Conservation (phyloP, 1,140 invertebrate species). For the Drosophila equinoxialis region DNA sequence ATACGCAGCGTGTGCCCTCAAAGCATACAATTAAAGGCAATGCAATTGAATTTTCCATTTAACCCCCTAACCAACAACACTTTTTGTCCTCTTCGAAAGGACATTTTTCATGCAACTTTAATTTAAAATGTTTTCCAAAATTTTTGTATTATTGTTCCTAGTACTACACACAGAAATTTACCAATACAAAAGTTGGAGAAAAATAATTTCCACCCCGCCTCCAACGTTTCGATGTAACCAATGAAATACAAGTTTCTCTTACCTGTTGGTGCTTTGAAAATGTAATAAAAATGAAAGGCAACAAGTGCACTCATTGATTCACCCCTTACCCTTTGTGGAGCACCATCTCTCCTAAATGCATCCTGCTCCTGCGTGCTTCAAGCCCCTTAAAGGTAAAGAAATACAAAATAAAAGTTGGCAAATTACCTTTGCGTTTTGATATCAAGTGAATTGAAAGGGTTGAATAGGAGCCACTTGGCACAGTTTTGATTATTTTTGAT, state of each 20-base stretch:
- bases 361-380: constrained; percentile 16
- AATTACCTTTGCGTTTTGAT: constrained; percentile 38
- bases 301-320: constrained; percentile 66
- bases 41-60: constrained; percentile 49
- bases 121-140: constrained; percentile 33
- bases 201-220: constrained; percentile 32
- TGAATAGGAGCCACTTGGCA: constrained; percentile 38
- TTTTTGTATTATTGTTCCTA: constrained; percentile 53
- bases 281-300: constrained; percentile 67
- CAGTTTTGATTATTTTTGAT: constrained; percentile 49
- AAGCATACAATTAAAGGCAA: constrained; percentile 15
- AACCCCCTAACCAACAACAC: too few species aligned
- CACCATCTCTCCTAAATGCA: neutral
- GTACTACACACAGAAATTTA: constrained; percentile 27
- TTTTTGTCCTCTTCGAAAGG: neutral
- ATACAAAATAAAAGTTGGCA: constrained; percentile 18
- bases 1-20: constrained; percentile 53
- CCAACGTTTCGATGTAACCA: neutral
- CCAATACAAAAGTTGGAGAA: constrained; percentile 39
- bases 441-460: constrained; percentile 38
- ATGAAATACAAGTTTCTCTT: constrained; percentile 50
- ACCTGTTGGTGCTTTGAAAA: constrained; percentile 59
- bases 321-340: constrained; percentile 13
- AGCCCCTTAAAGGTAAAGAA: constrained; percentile 5
- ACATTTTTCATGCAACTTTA: constrained; percentile 26